These are phyloP conservation scores for Calypte anna DNA, from an alignment of 2,113 vertebrate genomes.

Conservation along the genomic window DNA sequence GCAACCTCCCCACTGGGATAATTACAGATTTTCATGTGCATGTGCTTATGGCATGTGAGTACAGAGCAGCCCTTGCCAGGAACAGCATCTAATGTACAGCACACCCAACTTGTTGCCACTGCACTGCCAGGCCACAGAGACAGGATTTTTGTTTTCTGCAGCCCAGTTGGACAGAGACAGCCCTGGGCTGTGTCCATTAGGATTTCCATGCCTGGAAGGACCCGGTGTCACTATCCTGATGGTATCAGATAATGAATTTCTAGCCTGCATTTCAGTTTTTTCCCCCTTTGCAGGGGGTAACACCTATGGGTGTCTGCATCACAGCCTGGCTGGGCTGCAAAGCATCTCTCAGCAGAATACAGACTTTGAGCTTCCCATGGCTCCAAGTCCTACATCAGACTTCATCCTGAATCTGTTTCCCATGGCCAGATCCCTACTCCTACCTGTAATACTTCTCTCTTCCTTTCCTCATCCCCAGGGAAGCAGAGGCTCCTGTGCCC, in stretches of 20 bases:
- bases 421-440: not conserved
- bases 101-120: constrained; percentile 1
- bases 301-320: not conserved
- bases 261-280: not conserved
- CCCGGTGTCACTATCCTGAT: not conserved
- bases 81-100: not conserved
- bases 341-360: not conserved
- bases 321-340: not conserved
- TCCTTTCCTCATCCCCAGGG: not conserved
- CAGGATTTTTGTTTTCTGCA: fast-evolving
- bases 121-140: fast-evolving
- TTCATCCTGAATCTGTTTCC: not conserved
- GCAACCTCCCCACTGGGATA: not conserved
- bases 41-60: not conserved
- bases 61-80: not conserved
- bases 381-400: not conserved
- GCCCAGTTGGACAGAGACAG: not conserved
- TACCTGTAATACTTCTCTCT: not conserved
- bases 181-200: fast-evolving
- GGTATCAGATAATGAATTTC: not conserved
- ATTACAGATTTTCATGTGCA: fast-evolving
- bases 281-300: not conserved
- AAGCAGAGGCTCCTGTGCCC: not conserved
- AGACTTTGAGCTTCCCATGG: not conserved
- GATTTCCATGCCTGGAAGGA: not conserved